These are phyloP conservation scores for Laspeyria flexula DNA, from an alignment of 2,888 invertebrate genomes.

Conservation along the genomic window DNA sequence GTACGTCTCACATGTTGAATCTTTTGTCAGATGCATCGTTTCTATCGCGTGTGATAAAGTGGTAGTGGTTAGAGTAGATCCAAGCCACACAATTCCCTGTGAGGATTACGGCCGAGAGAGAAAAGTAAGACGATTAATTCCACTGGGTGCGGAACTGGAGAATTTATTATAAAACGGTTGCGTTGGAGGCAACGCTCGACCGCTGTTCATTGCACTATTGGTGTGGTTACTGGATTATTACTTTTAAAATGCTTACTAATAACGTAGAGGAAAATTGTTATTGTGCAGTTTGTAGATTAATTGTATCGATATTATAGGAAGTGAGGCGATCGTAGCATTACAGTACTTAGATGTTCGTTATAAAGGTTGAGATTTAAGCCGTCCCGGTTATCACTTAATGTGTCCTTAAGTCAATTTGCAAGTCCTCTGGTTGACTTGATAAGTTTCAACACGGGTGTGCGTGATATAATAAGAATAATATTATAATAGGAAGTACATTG, in stretches of 20 bases:
- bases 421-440: too few relatives aligned
- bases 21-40: constrained; percentile 46
- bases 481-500: too few relatives aligned
- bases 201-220: constrained; percentile 61
- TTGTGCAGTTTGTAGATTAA: background rate
- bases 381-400: too few relatives aligned
- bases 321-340: too few relatives aligned
- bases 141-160: constrained; percentile 72
- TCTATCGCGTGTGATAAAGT: constrained; percentile 47
- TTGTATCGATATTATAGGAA: background rate
- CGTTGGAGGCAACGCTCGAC: constrained; percentile 57
- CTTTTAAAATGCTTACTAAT: constrained; percentile 29
- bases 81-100: constrained; percentile 79
- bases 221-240: constrained; percentile 52
- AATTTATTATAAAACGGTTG: constrained; percentile 83
- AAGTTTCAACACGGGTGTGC: too few relatives aligned
- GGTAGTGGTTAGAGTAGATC: constrained; percentile 66
- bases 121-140: constrained; percentile 85
- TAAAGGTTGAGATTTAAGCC: too few relatives aligned
- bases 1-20: constrained; percentile 39
- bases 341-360: too few relatives aligned
- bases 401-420: too few relatives aligned
- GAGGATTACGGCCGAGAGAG: constrained; percentile 79
- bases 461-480: too few relatives aligned
- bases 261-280: background rate